These are phyloP conservation scores for Petrolisthes cinctipes DNA, from an alignment of 2,888 invertebrate genomes.

Conservation along the genomic window DNA sequence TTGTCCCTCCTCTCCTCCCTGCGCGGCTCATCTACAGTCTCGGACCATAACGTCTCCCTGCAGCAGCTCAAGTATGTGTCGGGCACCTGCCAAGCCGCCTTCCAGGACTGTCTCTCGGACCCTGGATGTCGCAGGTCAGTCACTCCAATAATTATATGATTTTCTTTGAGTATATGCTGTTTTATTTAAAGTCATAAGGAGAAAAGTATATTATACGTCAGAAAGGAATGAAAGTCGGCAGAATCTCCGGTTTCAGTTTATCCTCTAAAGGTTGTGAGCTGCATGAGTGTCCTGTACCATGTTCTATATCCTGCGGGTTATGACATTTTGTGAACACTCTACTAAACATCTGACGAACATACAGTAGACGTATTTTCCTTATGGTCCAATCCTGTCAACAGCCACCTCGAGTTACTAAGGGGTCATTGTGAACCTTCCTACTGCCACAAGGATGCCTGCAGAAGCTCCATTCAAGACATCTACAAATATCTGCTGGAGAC, in stretches of 20 bases:
- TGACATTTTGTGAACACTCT: too few relatives aligned
- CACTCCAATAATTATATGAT: too few relatives aligned
- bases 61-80: conserved; percentile 60
- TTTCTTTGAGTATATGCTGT: too few relatives aligned
- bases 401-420: conserved; percentile 53
- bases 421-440: conserved; percentile 50
- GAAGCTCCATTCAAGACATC: conserved; percentile 54
- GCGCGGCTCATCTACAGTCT: conserved; percentile 42
- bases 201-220: too few relatives aligned
- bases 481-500: conserved; percentile 56
- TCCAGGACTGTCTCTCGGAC: conserved; percentile 48
- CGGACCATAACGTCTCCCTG: conserved; percentile 61
- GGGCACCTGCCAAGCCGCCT: conserved; percentile 57
- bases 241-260: background rate
- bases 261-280: background rate
- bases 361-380: background rate
- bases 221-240: too few relatives aligned
- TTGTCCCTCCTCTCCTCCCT: conserved; percentile 25
- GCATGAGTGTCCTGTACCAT: too few relatives aligned
- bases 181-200: too few relatives aligned
- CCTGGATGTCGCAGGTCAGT: conserved; percentile 48
- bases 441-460: conserved; percentile 60
- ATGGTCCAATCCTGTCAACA: conserved; percentile 13
- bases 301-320: too few relatives aligned
- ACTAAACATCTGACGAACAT: too few relatives aligned